Percentiles rank a stretch among this genome's conserved stretches.
Evolutionary conservation across 2,113 vertebrate genomes (phyloP).

Genomic region (Ceratotherium simum): DNA sequence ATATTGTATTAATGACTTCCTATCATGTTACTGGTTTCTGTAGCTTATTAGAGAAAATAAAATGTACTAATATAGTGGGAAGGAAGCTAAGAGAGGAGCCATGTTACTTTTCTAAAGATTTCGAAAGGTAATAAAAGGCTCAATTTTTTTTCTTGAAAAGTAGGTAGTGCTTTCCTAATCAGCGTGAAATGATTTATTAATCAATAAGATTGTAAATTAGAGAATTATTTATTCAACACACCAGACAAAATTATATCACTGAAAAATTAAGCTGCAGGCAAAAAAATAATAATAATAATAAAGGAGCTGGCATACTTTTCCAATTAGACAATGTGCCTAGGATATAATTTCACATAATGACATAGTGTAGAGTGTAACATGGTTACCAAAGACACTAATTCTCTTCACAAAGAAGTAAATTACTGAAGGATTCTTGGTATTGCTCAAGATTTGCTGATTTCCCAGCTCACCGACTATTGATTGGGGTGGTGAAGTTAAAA

Average conservation of each 20-base stretch:
- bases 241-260: slow-evolving; percentile 55
- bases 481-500: neutral
- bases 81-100: slow-evolving; percentile 46
- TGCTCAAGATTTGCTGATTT: neutral
- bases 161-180: slow-evolving; percentile 54
- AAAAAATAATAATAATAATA: neutral
- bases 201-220: slow-evolving; percentile 51
- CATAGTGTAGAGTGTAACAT: neutral
- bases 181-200: slow-evolving; percentile 72
- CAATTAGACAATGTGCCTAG: slow-evolving; percentile 8
- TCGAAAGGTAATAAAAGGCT: slow-evolving; percentile 38
- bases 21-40: slow-evolving; percentile 81
- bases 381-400: slow-evolving; percentile 52
- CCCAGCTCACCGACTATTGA: neutral
- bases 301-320: slow-evolving; percentile 55
- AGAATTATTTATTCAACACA: slow-evolving; percentile 57
- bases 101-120: slow-evolving; percentile 46
- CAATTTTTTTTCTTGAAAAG: neutral
- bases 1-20: slow-evolving; percentile 88
- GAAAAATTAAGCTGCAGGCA: slow-evolving; percentile 53
- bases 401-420: neutral
- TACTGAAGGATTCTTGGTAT: slow-evolving; percentile 9
- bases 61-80: slow-evolving; percentile 72
- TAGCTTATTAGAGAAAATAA: slow-evolving; percentile 80
- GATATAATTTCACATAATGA: slow-evolving; percentile 63